A percentile compares a stretch with the other conserved stretches of the same genome.
Evolutionary conservation across 2,113 vertebrate genomes (phyloP).

Genomic region (Dasyprocta punctata): DNA sequence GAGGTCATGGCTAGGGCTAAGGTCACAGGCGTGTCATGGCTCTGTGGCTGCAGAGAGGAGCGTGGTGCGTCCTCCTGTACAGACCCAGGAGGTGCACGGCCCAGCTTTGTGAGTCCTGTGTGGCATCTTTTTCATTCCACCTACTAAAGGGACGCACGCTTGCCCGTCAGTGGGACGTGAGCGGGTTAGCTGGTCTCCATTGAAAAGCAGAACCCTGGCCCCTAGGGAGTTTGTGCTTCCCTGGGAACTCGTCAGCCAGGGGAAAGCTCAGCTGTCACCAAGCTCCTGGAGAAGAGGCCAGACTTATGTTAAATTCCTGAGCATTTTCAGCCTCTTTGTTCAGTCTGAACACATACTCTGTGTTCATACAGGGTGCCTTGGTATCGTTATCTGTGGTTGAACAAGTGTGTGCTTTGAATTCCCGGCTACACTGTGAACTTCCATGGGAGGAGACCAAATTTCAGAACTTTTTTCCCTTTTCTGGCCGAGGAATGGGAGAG

Average conservation of each 20-base stretch:
- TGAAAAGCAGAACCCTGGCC: background rate
- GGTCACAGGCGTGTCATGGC: background rate
- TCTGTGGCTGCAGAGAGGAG: background rate
- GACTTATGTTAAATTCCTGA: background rate
- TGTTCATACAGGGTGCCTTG: background rate
- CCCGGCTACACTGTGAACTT: background rate
- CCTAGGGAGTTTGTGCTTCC: background rate
- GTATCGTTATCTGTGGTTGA: background rate
- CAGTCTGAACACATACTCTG: background rate
- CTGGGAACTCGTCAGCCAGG: background rate
- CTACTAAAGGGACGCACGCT: background rate
- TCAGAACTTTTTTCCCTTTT: background rate
- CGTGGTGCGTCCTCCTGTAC: background rate
- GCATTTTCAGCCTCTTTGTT: background rate
- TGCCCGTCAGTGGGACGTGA: background rate
- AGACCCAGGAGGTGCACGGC: background rate
- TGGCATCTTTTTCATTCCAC: background rate
- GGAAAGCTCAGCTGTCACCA: background rate
- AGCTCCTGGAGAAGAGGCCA: background rate
- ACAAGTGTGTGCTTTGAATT: background rate
- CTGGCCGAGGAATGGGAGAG: background rate
- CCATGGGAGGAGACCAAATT: background rate
- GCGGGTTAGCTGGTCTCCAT: background rate
- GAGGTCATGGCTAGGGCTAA: background rate
- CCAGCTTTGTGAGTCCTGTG: background rate